phyloP scores from a whole-genome alignment of 2,888 invertebrate genomes.

The Leuctra nigra region DNA sequence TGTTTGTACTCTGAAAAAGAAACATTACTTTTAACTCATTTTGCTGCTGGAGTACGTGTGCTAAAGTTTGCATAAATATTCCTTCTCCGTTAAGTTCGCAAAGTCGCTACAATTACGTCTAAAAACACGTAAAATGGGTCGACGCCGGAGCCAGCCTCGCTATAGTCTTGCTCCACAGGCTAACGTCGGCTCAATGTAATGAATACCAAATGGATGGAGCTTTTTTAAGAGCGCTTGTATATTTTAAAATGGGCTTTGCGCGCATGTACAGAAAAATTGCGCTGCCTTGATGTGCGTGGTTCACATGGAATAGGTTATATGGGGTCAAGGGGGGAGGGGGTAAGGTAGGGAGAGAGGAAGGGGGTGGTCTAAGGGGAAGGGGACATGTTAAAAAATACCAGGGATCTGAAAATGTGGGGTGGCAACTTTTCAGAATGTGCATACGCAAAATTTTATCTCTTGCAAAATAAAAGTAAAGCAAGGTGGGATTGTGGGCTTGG shows the following conservation, averaged over 20 bases:
- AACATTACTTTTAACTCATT: too few species aligned
- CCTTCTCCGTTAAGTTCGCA: too few species aligned
- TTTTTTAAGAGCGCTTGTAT: not conserved
- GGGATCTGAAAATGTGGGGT: constrained; percentile 3
- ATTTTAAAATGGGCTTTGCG: constrained; percentile 1
- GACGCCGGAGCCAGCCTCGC: too few species aligned
- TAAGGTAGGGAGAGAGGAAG: not conserved
- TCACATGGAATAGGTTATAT: not conserved
- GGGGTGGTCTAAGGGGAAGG: not conserved
- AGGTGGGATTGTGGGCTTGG: not conserved
- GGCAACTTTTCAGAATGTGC: constrained; percentile 10
- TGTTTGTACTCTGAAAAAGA: too few species aligned
- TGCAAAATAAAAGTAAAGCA: not conserved
- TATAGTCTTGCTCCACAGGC: too few species aligned
- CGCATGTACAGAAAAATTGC: constrained; percentile 27
- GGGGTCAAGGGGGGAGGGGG: not conserved
- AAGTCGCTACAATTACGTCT: too few species aligned
- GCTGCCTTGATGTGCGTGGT: constrained; percentile 20
- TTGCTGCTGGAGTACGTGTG: too few species aligned
- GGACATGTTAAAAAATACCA: constrained; percentile 1
- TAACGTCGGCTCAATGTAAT: too few species aligned
- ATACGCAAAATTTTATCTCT: not conserved
- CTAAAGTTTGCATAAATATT: too few species aligned
- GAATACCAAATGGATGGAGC: not conserved
- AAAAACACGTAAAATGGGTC: too few species aligned